These are phyloP conservation scores for Ptychochromis oligacanthus DNA, from an alignment of 2,113 vertebrate genomes.

Conservation along the genomic window DNA sequence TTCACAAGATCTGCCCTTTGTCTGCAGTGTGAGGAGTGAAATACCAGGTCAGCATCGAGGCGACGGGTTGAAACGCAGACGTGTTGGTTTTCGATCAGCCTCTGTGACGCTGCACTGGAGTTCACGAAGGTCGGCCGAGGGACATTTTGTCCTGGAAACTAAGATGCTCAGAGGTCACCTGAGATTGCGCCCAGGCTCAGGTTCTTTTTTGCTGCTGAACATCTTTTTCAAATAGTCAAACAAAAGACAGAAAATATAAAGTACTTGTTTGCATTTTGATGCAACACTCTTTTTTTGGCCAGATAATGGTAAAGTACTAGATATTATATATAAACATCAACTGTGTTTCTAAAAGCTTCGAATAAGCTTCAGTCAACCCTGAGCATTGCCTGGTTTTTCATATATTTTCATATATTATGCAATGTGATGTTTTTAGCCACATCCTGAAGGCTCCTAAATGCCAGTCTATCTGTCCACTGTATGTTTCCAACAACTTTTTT, in stretches of 20 bases:
- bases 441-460: neutral
- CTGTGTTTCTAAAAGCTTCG: neutral
- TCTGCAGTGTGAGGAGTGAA: slow-evolving; percentile 8
- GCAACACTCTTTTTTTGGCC: neutral
- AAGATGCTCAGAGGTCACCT: slow-evolving; percentile 40
- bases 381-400: neutral
- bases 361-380: neutral
- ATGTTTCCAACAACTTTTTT: neutral
- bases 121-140: neutral
- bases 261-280: neutral
- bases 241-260: neutral
- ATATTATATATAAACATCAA: neutral
- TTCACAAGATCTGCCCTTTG: slow-evolving; percentile 47
- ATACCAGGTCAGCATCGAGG: slow-evolving; percentile 19
- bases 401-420: neutral
- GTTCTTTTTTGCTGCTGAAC: slow-evolving; percentile 5
- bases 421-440: neutral
- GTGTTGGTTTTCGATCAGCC: slow-evolving; percentile 33
- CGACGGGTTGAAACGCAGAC: slow-evolving; percentile 37
- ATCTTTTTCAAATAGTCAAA: neutral
- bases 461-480: neutral
- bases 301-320: neutral
- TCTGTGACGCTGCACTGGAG: slow-evolving; percentile 12
- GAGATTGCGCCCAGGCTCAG: slow-evolving; percentile 30
- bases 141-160: slow-evolving; percentile 42